Base-by-base conservation (phyloP, 2,797 vertebrate genomes). In the Sebastes iracundus region DNA sequence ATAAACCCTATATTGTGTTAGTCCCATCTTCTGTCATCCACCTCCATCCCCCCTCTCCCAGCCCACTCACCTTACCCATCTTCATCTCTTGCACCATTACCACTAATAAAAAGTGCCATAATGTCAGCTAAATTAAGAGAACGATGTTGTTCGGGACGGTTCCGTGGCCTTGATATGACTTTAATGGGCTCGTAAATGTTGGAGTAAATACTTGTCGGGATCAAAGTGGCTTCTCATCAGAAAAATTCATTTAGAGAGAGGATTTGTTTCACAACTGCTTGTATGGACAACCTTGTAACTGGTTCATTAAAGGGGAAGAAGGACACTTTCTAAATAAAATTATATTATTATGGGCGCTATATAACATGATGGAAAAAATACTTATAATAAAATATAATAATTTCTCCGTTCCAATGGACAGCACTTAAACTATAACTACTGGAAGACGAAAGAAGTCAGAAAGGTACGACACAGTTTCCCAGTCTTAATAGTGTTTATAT, bases 181-280 rank as follows among this genome's bases (percentile, higher is more conserved):
- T 86, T 87, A 89, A 89, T 81, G 53, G 85, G 28, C 77, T 84
- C 58, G 2, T 82, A 84, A 90, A 90, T 59, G 72, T 30, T 61
- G 80, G 33, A 82, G 65, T 84, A 87, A 87, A 88, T 85, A 87
- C 80, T 77, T 61, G 16, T 75, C 73, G 38, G 23, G 64, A 66
- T 27, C 63, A 79, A 82, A 81, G 70, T 75, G 80, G 66, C 63
- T 70, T 80, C 64, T 76, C 42, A 22, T 76, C 35, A 11, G 10
- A 32, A 42, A 22, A 49, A 82, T 70, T 73, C 9, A 68, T 59
- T 63, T 35, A 53, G 55, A 46, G 22, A 70, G 11, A 56, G 25
- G 55, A 81, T 60, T 72, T 69, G n/a, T 61, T 67, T 66, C 25
- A 25, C 12, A 22, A 62, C 32, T 3, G 3, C 25, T 23, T 58